Percentiles rank a stretch among this genome's conserved stretches.
phyloP scores from a whole-genome alignment of 2,113 vertebrate species.

The Polyodon spathula region DNA sequence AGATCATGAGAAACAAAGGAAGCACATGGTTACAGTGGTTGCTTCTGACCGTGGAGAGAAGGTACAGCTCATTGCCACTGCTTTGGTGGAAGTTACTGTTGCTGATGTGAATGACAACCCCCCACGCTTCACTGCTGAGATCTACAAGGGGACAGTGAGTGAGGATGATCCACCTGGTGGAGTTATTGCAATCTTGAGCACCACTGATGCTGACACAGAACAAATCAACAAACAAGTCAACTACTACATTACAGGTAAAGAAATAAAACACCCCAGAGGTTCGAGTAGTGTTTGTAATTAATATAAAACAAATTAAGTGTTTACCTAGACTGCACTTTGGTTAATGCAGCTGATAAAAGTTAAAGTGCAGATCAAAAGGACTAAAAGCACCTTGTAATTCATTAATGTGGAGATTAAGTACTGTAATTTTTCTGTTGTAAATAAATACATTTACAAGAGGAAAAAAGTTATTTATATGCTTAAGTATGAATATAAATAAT shows the following conservation, averaged over 20 bases:
- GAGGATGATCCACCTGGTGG: conserved; percentile 83
- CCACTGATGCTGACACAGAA: conserved; percentile 80
- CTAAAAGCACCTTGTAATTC: no score
- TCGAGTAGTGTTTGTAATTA: conserved; percentile 31
- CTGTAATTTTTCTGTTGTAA: no score
- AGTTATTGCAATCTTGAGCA: conserved; percentile 88
- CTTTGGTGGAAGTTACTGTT: conserved; percentile 75
- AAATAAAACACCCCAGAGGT: conserved; percentile 18
- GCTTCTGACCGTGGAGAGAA: conserved; percentile 83
- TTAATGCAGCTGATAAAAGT: no score
- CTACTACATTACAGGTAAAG: conserved; percentile 89
- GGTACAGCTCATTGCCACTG: conserved; percentile 61
- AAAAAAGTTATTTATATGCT: no score
- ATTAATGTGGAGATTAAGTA: no score
- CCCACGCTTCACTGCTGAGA: conserved; percentile 86
- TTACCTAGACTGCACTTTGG: conserved; percentile 2
- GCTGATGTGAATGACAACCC: conserved; percentile 90
- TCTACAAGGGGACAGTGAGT: conserved; percentile 95
- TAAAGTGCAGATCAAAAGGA: no score
- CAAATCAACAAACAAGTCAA: conserved; percentile 79
- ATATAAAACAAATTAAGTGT: conserved; percentile 25
- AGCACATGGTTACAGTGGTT: conserved; percentile 64
- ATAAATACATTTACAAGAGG: no score
- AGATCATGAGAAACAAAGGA: conserved; percentile 68
- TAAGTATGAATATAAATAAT: no score